phyloP scores from a whole-genome alignment of 1,140 invertebrate species.

The Drosophila pallidifrons region DNA sequence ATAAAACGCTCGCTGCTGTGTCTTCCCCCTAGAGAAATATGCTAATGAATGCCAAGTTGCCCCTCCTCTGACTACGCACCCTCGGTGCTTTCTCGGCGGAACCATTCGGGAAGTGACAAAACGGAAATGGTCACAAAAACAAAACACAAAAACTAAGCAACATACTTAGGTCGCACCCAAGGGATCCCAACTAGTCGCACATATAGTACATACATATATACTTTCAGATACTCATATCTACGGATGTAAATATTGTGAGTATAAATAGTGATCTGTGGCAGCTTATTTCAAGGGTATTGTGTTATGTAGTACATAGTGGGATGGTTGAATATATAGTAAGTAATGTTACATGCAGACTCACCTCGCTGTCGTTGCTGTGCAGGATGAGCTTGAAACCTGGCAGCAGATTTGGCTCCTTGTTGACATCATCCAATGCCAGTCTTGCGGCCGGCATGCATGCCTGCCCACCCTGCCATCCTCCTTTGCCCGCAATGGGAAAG shows the following conservation, averaged over 20 bases:
- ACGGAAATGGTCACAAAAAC: constrained; percentile 55
- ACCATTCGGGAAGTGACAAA: constrained; percentile 34
- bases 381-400: constrained; percentile 96
- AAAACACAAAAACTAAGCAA: constrained; percentile 68
- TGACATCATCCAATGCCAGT: constrained; percentile 98
- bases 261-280: not conserved
- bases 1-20: constrained; percentile 61
- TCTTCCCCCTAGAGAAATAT: constrained; percentile 76
- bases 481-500: constrained; percentile 97
- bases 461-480: constrained; percentile 98
- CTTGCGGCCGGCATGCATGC: constrained; percentile 97
- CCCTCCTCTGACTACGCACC: constrained; percentile 18
- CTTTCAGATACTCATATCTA: constrained; percentile 9
- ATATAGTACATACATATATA: constrained; percentile 10
- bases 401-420: constrained; percentile 94
- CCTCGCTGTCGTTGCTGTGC: constrained; percentile 99
- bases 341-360: constrained; percentile 85
- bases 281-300: constrained; percentile 27
- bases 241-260: constrained; percentile 13
- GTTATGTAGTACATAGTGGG: constrained; percentile 2
- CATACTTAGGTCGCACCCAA: constrained; percentile 77
- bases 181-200: constrained; percentile 55
- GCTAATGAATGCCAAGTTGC: constrained; percentile 75
- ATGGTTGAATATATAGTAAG: constrained; percentile 1
- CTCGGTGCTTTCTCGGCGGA: not conserved